Conservation (phyloP, 2,797 vertebrate species). For the Spinibarbus caldwelli region DNA sequence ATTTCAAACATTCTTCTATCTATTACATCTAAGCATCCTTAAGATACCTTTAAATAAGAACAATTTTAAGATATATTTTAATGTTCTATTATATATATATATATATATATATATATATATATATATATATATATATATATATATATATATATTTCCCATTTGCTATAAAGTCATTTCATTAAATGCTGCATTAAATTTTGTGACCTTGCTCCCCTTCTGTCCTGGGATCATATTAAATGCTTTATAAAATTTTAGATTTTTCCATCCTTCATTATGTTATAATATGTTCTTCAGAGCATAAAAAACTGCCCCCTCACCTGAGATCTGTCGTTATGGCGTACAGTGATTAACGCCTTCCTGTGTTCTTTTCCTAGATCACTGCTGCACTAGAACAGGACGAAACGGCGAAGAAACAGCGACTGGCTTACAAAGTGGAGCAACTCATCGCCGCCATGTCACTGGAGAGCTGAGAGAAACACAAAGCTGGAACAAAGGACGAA, state of each 20-base stretch:
- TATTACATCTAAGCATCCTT: neutral
- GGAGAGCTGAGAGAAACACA: slow-evolving; percentile 87
- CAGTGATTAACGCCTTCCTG: slow-evolving; percentile 18
- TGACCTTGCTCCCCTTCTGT: neutral
- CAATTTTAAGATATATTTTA: too few relatives aligned
- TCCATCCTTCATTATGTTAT: neutral
- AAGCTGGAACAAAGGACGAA: slow-evolving; percentile 43
- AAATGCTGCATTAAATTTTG: neutral
- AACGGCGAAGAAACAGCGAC: slow-evolving; percentile 90
- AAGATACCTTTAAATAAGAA: neutral
- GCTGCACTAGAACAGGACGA: slow-evolving; percentile 94
- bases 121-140: too few relatives aligned
- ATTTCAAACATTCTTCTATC: neutral
- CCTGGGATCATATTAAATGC: neutral
- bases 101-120: too few relatives aligned
- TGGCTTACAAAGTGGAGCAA: slow-evolving; percentile 97
- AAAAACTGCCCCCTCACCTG: neutral
- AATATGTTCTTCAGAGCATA: neutral
- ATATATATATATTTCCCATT: too few relatives aligned
- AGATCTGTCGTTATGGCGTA: neutral
- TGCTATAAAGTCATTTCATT: neutral
- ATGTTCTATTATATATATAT: too few relatives aligned
- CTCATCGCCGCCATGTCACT: slow-evolving; percentile 94
- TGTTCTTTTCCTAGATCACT: slow-evolving; percentile 81
- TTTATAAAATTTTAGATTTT: neutral